Evolutionary conservation across 1,140 invertebrate genomes (phyloP).

Genomic region (Rhynchophorus ferrugineus): DNA sequence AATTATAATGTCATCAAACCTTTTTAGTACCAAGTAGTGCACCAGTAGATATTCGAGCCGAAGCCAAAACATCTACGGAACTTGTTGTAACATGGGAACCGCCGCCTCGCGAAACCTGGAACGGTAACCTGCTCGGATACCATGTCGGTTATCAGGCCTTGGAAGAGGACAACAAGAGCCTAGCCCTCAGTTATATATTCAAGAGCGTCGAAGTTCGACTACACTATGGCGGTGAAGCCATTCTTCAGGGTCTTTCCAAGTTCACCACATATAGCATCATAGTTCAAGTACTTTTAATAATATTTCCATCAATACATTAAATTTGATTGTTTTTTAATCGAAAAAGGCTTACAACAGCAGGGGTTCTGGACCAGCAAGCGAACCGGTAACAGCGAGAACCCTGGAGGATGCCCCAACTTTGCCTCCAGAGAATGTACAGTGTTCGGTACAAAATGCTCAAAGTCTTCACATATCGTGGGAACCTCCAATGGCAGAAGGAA

Average conservation of each 20-base stretch:
- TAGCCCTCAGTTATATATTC: conserved; percentile 54
- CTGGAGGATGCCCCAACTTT: conserved; percentile 67
- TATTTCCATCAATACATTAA: too few relatives aligned
- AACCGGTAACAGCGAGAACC: conserved; percentile 72
- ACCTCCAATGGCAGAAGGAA: conserved; percentile 66
- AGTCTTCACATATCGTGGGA: conserved; percentile 83
- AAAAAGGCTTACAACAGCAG: conserved; percentile 75
- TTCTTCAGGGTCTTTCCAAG: conserved; percentile 65
- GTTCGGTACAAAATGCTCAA: conserved; percentile 69
- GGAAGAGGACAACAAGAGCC: conserved; percentile 38
- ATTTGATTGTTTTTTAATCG: not conserved
- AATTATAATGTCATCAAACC: not conserved
- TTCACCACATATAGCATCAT: conserved; percentile 83
- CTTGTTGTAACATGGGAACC: conserved; percentile 85
- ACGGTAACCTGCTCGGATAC: conserved; percentile 90
- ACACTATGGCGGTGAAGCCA: conserved; percentile 58
- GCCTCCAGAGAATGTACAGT: conserved; percentile 70
- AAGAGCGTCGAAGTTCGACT: conserved; percentile 62
- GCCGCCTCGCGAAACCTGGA: conserved; percentile 77
- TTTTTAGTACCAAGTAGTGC: conserved; percentile 75
- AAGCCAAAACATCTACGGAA: conserved; percentile 82
- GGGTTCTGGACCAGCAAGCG: conserved; percentile 79
- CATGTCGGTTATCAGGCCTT: conserved; percentile 81
- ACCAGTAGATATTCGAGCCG: conserved; percentile 74
- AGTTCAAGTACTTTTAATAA: conserved; percentile 58